phyloP scores from a whole-genome alignment of 2,113 vertebrate species.

The Pao palembangensis region DNA sequence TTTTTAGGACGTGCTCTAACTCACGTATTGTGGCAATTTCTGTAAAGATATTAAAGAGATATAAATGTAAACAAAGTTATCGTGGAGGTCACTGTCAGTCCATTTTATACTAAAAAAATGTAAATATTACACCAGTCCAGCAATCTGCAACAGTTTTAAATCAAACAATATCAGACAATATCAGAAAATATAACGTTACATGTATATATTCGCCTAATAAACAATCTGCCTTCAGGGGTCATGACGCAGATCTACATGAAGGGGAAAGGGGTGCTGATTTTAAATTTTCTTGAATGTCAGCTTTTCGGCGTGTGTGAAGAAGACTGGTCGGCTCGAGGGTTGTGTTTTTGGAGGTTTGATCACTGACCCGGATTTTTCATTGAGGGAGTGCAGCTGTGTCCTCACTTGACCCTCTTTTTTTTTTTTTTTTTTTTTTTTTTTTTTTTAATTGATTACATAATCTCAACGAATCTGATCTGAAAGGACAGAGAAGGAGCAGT shows the following conservation, averaged over 20 bases:
- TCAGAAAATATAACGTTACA: too few relatives aligned
- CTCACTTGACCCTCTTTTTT: conserved; percentile 53
- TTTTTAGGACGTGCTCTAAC: too few relatives aligned
- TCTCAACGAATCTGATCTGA: conserved; percentile 7
- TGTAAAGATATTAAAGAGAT: too few relatives aligned
- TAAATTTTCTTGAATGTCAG: neutral
- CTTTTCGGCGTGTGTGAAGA: neutral
- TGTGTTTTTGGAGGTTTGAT: conserved; percentile 65
- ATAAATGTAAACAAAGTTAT: too few relatives aligned
- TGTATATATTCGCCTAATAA: too few relatives aligned
- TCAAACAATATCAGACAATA: too few relatives aligned
- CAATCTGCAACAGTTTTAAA: neutral
- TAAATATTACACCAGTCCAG: neutral
- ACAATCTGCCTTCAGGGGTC: too few relatives aligned
- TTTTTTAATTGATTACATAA: conserved; percentile 9
- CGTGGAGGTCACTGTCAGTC: too few relatives aligned
- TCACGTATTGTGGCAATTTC: too few relatives aligned
- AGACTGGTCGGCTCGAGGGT: conserved; percentile 27
- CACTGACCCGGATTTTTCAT: conserved; percentile 68
- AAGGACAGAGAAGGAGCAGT: neutral
- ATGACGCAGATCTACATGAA: too few relatives aligned
- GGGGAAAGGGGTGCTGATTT: neutral
- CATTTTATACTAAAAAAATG: too few relatives aligned
- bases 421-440: conserved; percentile 4
- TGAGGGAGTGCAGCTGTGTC: conserved; percentile 67